Evolutionary conservation across 2,888 invertebrate genomes (phyloP).

Genomic region (Drosophila melanosoma): DNA sequence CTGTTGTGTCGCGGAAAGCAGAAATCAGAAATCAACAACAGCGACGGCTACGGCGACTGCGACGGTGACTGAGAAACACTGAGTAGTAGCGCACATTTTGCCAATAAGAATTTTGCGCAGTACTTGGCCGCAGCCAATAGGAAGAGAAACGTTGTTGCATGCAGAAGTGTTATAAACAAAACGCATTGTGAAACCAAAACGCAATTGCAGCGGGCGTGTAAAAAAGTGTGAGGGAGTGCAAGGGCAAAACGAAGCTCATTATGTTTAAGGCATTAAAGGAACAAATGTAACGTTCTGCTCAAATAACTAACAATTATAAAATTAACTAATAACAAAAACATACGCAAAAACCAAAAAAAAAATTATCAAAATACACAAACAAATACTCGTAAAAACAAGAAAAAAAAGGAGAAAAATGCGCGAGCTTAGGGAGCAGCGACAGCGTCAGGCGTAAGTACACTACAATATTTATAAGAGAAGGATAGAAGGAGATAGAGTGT

Average conservation of each 20-base stretch:
- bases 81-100: conserved; percentile 33
- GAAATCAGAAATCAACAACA: conserved; percentile 10
- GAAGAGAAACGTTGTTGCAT: conserved; percentile 43
- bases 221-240: not conserved
- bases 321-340: conserved; percentile 6
- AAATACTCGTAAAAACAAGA: conserved; percentile 20
- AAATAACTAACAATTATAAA: conserved; percentile 9
- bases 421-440: conserved; percentile 46
- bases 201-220: not conserved
- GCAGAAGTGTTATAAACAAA: conserved; percentile 24
- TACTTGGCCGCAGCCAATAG: conserved; percentile 50
- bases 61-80: conserved; percentile 18
- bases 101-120: conserved; percentile 65
- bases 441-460: conserved; percentile 57
- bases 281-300: conserved; percentile 60
- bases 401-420: conserved; percentile 41
- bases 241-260: not conserved
- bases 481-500: not conserved
- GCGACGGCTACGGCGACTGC: conserved; percentile 1
- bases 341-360: conserved; percentile 27
- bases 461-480: conserved; percentile 2
- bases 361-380: conserved; percentile 23
- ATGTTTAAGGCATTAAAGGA: conserved; percentile 52
- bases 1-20: conserved; percentile 34
- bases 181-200: conserved; percentile 5